phyloP scores from a whole-genome alignment of 2,113 vertebrate genomes.

The Piliocolobus tephrosceles region DNA sequence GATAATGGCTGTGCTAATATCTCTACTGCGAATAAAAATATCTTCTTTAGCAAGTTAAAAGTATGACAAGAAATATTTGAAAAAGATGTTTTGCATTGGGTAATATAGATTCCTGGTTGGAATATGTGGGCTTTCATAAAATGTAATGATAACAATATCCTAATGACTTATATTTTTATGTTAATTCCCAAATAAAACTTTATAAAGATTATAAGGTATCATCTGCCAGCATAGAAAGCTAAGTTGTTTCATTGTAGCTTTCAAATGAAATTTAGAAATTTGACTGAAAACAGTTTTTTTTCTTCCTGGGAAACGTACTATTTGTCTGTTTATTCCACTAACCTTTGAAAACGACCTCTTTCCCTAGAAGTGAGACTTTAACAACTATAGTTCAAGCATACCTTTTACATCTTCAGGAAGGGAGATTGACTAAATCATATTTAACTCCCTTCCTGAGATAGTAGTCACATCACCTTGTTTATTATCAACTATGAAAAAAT shows the following conservation, averaged over 20 bases:
- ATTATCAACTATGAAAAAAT: background rate
- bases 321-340: background rate
- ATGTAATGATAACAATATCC: background rate
- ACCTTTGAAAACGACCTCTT: constrained; percentile 18
- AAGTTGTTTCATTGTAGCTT: constrained; percentile 35
- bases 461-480: background rate
- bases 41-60: background rate
- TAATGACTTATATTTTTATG: constrained; percentile 12
- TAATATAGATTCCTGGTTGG: background rate
- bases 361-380: background rate
- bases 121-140: background rate
- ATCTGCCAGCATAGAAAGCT: background rate
- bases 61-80: background rate
- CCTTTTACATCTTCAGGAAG: background rate
- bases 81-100: background rate
- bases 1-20: background rate
- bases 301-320: background rate
- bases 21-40: background rate
- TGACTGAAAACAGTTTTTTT: background rate
- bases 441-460: background rate
- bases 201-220: constrained; percentile 1
- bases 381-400: background rate
- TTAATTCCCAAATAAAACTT: constrained; percentile 30
- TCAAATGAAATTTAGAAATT: constrained; percentile 27
- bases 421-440: background rate